Percentiles rank a stretch among this genome's conserved stretches.
These are phyloP conservation scores for Bombus cullumanus DNA, from an alignment of 1,140 invertebrate species.

Conservation along the genomic window DNA sequence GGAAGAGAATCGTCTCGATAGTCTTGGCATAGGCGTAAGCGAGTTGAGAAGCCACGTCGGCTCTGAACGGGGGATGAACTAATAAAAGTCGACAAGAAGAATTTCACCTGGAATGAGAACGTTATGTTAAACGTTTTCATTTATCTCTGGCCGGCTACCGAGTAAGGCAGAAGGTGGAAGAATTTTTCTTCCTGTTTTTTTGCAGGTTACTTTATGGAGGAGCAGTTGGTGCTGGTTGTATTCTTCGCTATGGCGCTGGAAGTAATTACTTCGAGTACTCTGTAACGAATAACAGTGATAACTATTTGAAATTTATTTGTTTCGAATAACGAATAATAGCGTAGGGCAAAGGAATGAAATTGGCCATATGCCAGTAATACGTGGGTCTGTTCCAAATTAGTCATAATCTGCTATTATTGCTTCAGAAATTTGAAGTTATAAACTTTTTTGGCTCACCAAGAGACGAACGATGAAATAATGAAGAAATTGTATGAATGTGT, in stretches of 20 bases:
- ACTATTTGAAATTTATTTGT: not conserved
- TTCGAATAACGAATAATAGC: not conserved
- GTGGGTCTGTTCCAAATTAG: not conserved
- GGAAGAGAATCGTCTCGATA: constrained; percentile 23
- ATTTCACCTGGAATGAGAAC: not conserved
- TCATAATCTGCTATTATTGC: not conserved
- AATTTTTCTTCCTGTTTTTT: not conserved
- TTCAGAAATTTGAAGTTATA: not conserved
- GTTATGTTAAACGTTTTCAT: constrained; percentile 30
- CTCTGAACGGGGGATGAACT: not conserved
- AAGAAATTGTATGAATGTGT: too few relatives aligned
- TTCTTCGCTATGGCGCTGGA: not conserved
- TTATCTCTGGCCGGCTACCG: not conserved
- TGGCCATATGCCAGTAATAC: not conserved
- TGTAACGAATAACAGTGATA: not conserved
- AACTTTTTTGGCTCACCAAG: not conserved
- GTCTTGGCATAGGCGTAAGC: not conserved
- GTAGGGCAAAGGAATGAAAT: not conserved
- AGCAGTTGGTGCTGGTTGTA: not conserved
- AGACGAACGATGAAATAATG: too few relatives aligned
- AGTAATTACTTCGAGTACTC: not conserved
- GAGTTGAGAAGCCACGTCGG: too few relatives aligned
- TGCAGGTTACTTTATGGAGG: not conserved
- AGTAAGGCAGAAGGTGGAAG: not conserved
- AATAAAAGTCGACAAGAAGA: constrained; percentile 13